Base-by-base conservation (phyloP, 2,888 invertebrate genomes). In the Salticus scenicus region DNA sequence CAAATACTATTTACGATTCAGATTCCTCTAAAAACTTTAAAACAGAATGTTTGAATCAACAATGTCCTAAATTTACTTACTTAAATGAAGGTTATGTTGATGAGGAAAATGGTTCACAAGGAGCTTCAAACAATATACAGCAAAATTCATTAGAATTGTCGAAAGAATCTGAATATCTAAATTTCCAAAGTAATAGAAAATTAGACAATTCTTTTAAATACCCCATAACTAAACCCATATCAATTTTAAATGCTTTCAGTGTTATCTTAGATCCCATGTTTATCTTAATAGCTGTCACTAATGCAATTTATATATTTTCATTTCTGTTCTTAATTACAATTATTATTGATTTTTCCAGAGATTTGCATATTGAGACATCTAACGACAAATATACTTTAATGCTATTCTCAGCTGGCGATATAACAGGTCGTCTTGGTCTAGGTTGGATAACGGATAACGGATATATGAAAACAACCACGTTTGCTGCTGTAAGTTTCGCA, bases 301-400 rank as follows among this genome's bases (percentile, higher is more conserved):
- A 72, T 17, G 81, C 87, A 12, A 28, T 78, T 10, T 87, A 80
- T 41, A 31, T 28, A 10, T 74, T 77, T 27, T 72, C 51, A 7
- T 78, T 87, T 33, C 67, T 87, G 2, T 88, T 87, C 42, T 82
- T 88, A 64, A 76, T 86, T 14, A 88, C 88, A 33, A 77, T 88
- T 12, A 84, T 88, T n/a, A 78, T 87, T 24, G 89, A 89, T 24
- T 88, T 87, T 27, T 80, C 87, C 1, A 77, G 79, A 12, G 89
- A 89, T 31, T 27, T 83, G 33, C 69, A 76, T 64, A 69, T 88
- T 17, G 42, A 75, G 4, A 41, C 51, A 10, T 69, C 71, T 8
- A 41, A 87, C 17, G 83, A 88, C 10, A 87, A 87, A 7, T 80
- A 78, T 10, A 37, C 88, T 8, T 31, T 89, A 0, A 88, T 86